phyloP scores from a whole-genome alignment of 2,797 vertebrate genomes.

The Vultur gryphus region DNA sequence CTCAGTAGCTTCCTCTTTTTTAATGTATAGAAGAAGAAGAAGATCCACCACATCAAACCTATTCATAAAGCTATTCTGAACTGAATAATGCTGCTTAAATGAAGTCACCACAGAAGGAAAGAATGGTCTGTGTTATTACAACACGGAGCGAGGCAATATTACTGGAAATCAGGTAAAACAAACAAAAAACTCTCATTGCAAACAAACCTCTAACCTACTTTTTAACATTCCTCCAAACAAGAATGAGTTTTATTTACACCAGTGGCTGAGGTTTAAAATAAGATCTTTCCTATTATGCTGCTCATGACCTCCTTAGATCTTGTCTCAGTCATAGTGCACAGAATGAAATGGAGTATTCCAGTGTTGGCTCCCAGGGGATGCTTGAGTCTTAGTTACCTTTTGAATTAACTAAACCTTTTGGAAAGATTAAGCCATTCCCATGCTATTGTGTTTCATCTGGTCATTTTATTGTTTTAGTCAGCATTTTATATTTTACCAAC shows the following conservation, averaged over 20 bases:
- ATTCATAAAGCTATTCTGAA: neutral
- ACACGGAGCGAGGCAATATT: conserved; percentile 3
- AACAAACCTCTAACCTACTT: conserved; percentile 61
- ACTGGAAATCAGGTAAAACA: conserved; percentile 45
- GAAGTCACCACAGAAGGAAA: neutral
- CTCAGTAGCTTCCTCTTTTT: neutral
- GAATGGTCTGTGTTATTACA: neutral
- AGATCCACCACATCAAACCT: neutral
- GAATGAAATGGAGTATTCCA: conserved; percentile 45
- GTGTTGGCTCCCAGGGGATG: neutral
- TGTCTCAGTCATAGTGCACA: conserved; percentile 27
- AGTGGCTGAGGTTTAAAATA: conserved; percentile 57
- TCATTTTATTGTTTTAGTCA: neutral
- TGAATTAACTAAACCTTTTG: conserved; percentile 59
- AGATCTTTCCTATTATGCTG: conserved; percentile 56
- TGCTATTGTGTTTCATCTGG: conserved; percentile 23
- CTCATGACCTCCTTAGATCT: conserved; percentile 54
- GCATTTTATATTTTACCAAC: neutral
- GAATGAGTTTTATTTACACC: conserved; percentile 30
- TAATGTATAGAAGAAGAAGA: neutral
- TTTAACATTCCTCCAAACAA: conserved; percentile 1
- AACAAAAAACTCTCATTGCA: conserved; percentile 37
- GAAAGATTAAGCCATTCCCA: conserved; percentile 27
- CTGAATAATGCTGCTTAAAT: neutral
- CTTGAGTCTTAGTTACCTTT: conserved; percentile 51